phyloP scores from a whole-genome alignment of 2,888 invertebrate genomes.

The Harpagoxenus sublaevis region DNA sequence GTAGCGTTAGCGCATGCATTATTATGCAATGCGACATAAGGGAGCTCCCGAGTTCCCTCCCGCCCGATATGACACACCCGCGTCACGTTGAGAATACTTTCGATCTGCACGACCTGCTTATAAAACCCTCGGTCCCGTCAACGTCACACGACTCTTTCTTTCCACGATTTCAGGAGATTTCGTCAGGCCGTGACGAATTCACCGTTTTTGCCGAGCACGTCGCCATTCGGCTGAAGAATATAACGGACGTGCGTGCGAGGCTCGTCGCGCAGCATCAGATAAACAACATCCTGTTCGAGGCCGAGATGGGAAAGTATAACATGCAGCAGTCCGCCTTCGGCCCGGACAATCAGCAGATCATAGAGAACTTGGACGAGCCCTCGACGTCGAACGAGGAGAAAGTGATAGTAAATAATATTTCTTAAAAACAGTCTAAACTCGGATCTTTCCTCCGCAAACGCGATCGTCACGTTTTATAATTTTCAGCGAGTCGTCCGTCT shows the following conservation, averaged over 20 bases:
- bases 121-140: neutral
- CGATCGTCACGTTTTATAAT: neutral
- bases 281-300: slow-evolving; percentile 61
- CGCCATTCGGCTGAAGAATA: slow-evolving; percentile 57
- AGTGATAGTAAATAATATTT: slow-evolving; percentile 23
- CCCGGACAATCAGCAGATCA: slow-evolving; percentile 13
- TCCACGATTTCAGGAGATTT: slow-evolving; percentile 49
- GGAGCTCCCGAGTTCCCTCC: neutral
- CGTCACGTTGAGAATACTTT: slow-evolving; percentile 11
- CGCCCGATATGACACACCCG: neutral
- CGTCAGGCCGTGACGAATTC: slow-evolving; percentile 57
- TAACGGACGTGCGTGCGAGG: slow-evolving; percentile 49
- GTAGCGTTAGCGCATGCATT: neutral
- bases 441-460: neutral
- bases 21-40: neutral
- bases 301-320: slow-evolving; percentile 61
- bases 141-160: slow-evolving; percentile 24
- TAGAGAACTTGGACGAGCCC: slow-evolving; percentile 52
- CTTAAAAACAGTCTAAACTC: neutral
- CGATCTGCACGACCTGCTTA: neutral
- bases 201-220: slow-evolving; percentile 62
- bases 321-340: slow-evolving; percentile 28
- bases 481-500: neutral
- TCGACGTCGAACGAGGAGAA: slow-evolving; percentile 55
- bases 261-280: slow-evolving; percentile 60